Evolutionary conservation across 2,888 invertebrate species (phyloP).

Genomic region (Microchrysa polita): DNA sequence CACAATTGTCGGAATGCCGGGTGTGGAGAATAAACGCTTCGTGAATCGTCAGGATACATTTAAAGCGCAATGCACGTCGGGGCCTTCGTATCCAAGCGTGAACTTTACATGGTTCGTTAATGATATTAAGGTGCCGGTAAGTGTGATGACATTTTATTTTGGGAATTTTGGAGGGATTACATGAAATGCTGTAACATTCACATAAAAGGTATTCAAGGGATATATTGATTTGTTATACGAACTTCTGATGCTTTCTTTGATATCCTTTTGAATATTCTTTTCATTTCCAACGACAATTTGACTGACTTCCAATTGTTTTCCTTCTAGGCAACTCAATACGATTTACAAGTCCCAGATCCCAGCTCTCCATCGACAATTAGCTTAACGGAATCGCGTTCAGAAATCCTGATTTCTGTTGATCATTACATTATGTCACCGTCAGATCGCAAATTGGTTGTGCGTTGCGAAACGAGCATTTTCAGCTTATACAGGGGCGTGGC

Average conservation of each 20-base stretch:
- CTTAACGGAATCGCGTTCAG: constrained; percentile 51
- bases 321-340: no score
- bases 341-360: no score
- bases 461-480: constrained; percentile 52
- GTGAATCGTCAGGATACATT: constrained; percentile 62
- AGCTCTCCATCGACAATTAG: constrained; percentile 42
- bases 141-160: not conserved
- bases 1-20: constrained; percentile 58
- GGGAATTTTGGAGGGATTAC: no score
- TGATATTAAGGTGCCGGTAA: constrained; percentile 54
- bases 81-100: constrained; percentile 63
- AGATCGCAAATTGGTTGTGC: constrained; percentile 47
- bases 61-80: constrained; percentile 63
- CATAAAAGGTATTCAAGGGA: no score
- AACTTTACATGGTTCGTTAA: constrained; percentile 65
- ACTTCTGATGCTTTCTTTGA: no score
- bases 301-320: no score
- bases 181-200: no score
- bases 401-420: constrained; percentile 50
- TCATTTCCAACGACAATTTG: no score
- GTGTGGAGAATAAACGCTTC: constrained; percentile 60
- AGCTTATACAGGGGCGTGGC: constrained; percentile 50
- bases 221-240: no score
- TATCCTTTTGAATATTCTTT: no score
- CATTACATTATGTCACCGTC: constrained; percentile 47